Base-by-base conservation (phyloP, 2,888 invertebrate species). In the Anarsia innoxiella region DNA sequence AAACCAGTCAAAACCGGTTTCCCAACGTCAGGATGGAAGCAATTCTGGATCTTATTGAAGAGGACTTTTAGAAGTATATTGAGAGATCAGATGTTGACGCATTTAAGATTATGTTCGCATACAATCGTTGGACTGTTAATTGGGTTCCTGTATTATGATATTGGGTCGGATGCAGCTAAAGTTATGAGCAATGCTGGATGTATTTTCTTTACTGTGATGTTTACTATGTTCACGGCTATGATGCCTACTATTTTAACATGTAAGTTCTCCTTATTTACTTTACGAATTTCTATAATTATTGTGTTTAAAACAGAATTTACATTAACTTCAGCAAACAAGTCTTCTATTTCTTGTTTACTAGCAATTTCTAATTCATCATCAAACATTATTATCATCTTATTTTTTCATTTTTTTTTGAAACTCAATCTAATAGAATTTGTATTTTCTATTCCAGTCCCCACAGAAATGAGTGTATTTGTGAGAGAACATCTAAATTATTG, bases 171-270 rank as follows among this genome's bases (percentile, higher is more conserved):
- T 63, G 97, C 96, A 11, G 93, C 93, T 35, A 96, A 97, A 80
- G 95, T 95, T 13, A 93, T 92, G 88, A 97, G 96, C 77, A 98
- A 98, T 64, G 93, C 96, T 13, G 97, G 97, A 29, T 97, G 95
- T 76, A 90, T 98, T 53, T 98, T 98, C 86, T 97, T 98, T 82
- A 96, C 95, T 49, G 93, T 96, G 51, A 90, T 98, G 80, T 98
- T 98, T 77, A 93, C 97, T 51, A 97, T 97, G 92, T 98, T 97
- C 73, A 96, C 97, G 36, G 96, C 97, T 33, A 95, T 98, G 93
- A 98, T 98, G 97, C 97, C 97, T 47, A 98, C 97, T 33, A 96
- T 98, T 62, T 89, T 97, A 58, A 97, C 98, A 66, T 98, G 97
- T 97, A 84, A 93, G 95, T 90, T n/a, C n/a, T n/a, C n/a, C n/a